These are phyloP conservation scores for Agrotis segetum DNA, from an alignment of 2,888 invertebrate genomes.

Conservation along the genomic window DNA sequence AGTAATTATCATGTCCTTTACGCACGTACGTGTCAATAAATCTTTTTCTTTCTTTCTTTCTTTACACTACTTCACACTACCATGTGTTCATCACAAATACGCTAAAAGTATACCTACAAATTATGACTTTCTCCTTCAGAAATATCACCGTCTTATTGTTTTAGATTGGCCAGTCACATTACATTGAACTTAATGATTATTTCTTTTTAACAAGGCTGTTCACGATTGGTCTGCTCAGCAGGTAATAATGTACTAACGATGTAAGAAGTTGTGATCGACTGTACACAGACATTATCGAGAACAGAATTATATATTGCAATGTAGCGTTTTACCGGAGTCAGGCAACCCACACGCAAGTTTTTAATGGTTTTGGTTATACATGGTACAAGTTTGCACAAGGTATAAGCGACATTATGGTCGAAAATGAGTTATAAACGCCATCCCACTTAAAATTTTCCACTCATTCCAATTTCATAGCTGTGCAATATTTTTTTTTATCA, in stretches of 20 bases:
- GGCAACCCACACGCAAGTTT: not conserved
- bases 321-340: slow-evolving; percentile 11
- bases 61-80: not conserved
- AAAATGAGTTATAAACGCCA: too few relatives aligned
- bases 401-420: too few relatives aligned
- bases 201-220: slow-evolving; percentile 60
- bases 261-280: slow-evolving; percentile 37
- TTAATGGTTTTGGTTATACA: not conserved
- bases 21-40: too few relatives aligned
- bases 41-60: too few relatives aligned
- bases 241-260: slow-evolving; percentile 46
- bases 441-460: too few relatives aligned
- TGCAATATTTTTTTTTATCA: too few relatives aligned
- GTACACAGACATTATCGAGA: slow-evolving; percentile 16
- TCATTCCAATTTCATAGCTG: too few relatives aligned
- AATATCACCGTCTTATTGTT: slow-evolving; percentile 47
- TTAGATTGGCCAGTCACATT: slow-evolving; percentile 48
- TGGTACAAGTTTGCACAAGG: too few relatives aligned
- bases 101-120: slow-evolving; percentile 5
- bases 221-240: slow-evolving; percentile 41
- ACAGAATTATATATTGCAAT: slow-evolving; percentile 25
- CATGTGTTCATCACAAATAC: slow-evolving; percentile 1
- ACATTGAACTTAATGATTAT: slow-evolving; percentile 60
- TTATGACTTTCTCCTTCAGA: slow-evolving; percentile 36
- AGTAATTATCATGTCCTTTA: not conserved